Evolutionary conservation across 2,113 vertebrate genomes (phyloP), one percentile per base, ranked within the genome.

Genomic region (Ceyx cyanopectus): DNA sequence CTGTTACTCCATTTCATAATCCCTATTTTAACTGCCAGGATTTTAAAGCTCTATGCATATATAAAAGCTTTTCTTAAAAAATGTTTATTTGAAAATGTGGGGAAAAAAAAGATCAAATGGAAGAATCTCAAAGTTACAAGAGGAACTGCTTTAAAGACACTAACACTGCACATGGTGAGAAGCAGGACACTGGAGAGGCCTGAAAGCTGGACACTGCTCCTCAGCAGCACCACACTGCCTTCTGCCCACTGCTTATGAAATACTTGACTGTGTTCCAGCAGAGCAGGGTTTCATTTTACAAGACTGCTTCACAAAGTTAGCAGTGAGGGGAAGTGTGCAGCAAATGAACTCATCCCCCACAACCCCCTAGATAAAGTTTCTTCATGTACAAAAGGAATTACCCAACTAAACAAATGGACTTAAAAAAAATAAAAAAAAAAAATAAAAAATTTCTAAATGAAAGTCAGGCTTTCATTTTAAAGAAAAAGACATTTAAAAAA

Each of bases 281-380:
- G 73, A 87, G 73, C 63, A 79, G 34, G 34, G 78, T 88, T 96
- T 93, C 76, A 61, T 93, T 96, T 90, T 68, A 87, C 88, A 92
- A 22, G 41, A 23, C 65, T 27, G 34, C 66, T 85, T 58, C 72
- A 85, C 63, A 24, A 53, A 87, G 70, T 34, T 2, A 69, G 46
- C 67, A 87, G 16, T 2, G 30, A 84, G 54, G 77, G 54, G 20
- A 72, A 76, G 50, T 4, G 29, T 48, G 57, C 24, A 83, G 62
- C 17, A 87, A 58, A 37, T 10, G 34, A 69, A 87, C 29, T 75
- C 48, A 32, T 18, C 30, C 12, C 18, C 17, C 27, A 37, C 15
- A 68, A 4, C 10, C 27, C 57, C 19, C n/a, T 23, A 23, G 24
- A 93, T 30, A 12, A 69, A 83, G 45, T 48, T 78, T 62, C 30